Evolutionary conservation across 2,113 vertebrate genomes (phyloP), one percentile per base, ranked within the genome.

Genomic region (Acrocephalus kingi): DNA sequence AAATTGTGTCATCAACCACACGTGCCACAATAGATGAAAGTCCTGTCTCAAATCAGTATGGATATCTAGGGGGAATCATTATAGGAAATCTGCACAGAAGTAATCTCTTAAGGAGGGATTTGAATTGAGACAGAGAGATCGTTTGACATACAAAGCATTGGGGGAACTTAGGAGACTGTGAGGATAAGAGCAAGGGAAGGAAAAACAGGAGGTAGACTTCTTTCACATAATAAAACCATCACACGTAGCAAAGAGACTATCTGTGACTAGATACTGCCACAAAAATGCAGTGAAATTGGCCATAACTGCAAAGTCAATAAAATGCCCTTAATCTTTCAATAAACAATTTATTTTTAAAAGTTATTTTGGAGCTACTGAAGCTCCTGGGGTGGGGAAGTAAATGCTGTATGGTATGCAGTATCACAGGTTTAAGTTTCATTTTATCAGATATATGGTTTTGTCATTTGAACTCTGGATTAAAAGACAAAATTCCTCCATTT

Each of bases 301-400:
- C 90, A 67, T 97, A 97, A 97, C 92, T 95, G 93, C 81, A 55
- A 96, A 94, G 87, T 96, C 96, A 96, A 96, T 97, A 97, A 95
- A 94, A 89, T 74, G 59, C 52, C 95, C 90, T 94, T 97, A 97
- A 95, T 96, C 94, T 96, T 96, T 96, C 94, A 97, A 96, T 94
- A 97, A 96, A 96, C 81, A 86, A 97, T 95, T 95, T 95, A 89
- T 88, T 96, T 94, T 90, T 83, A 73, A 91, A 94, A 89, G 87
- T 95, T 96, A 90, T 94, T 96, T 95, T 95, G 58, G 30, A 94
- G 74, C 77, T 87, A 54, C 62, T 93, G 94, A 73, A 87, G 62
- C 88, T 90, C 91, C 92, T 66, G 55, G 59, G 77, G 90, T 84
- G 87, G 94, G 83, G 84, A 92, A 93, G 81, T 80, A 95, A 96